Evolutionary conservation across 53 echinoderm and acorn worm genomes (phyloP), one percentile per base, ranked within the genome.

Genomic region (Luidia sarsii): DNA sequence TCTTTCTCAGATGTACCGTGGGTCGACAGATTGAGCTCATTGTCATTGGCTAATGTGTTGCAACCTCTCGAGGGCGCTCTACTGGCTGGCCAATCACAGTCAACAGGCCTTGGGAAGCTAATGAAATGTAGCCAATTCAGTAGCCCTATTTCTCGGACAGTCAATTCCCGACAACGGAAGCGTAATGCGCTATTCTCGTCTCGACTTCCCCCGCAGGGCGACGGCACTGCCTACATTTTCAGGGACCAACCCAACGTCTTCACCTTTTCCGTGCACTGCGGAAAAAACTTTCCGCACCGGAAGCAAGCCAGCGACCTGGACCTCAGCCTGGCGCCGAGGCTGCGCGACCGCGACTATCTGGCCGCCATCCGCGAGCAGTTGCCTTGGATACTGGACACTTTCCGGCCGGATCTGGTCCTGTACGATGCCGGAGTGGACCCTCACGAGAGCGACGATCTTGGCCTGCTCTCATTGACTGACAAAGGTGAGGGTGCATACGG

Each of bases 351-450:
- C 14, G 89, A 83, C 34, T 92, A 89, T 36, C 30, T 92, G 55
- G 30, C 45, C 11, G 75, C 83, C 20, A 57, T 92, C 3, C 65
- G 83, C 49, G 83, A 92, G 8, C 83, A 79, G 62, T 48, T 89
- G 8, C 86, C 89, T 7, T 71, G 82, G 70, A 81, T 92, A 38
- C 34, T 92, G 10, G 51, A 79, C 15, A 89, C 33, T 33, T 92
- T 86, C 57, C 41, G 86, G 19, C 89, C 92, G 15, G 80, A 82
- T 24, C 54, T 89, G 39, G 92, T 89, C 2, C 50, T 92, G 25
- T 92, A 75, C 23, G 92, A 92, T 65, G 92, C 92, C 0, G 92
- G 92, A 1, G 92, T 92, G 5, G 92, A 92, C 25, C 92, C 88
- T 13, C 92, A 92, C 45, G 38, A 68, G 24, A 75, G 85, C 13